Percentiles rank a stretch among this genome's conserved stretches.
phyloP scores from a whole-genome alignment of 2,888 invertebrate genomes.

The Cantharis rufa region DNA sequence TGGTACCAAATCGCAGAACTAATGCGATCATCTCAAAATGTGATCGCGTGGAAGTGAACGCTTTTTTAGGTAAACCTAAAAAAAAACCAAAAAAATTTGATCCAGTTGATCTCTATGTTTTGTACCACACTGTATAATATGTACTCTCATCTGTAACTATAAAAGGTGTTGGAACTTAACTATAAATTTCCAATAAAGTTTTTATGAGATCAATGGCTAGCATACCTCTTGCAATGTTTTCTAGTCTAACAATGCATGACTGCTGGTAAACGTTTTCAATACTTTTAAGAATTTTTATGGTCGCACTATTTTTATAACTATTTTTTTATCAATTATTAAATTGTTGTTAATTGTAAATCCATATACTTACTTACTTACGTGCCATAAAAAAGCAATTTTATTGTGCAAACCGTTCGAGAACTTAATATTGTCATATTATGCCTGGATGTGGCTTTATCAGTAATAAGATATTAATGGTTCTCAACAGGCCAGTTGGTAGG shows the following conservation, averaged over 20 bases:
- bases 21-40: too few relatives aligned
- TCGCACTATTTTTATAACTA: not conserved
- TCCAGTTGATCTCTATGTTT: too few relatives aligned
- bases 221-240: not conserved
- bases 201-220: not conserved
- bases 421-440: not conserved
- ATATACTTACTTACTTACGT: not conserved
- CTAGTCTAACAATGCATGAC: not conserved
- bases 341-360: not conserved
- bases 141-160: not conserved
- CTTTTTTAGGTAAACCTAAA: too few relatives aligned
- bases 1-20: too few relatives aligned
- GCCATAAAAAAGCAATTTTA: not conserved
- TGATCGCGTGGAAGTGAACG: too few relatives aligned
- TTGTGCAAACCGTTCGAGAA: not conserved
- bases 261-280: not conserved
- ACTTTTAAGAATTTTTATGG: not conserved
- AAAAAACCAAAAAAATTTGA: too few relatives aligned
- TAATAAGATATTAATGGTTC: not conserved
- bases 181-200: not conserved
- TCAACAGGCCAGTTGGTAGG: not conserved
- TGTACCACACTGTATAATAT: too few relatives aligned
- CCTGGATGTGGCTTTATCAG: not conserved
- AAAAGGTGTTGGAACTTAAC: not conserved
- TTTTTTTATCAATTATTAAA: not conserved